Evolutionary conservation across 2,797 vertebrate genomes (phyloP), one percentile per base, ranked within the genome.

Genomic region (Sitta carolinensis): DNA sequence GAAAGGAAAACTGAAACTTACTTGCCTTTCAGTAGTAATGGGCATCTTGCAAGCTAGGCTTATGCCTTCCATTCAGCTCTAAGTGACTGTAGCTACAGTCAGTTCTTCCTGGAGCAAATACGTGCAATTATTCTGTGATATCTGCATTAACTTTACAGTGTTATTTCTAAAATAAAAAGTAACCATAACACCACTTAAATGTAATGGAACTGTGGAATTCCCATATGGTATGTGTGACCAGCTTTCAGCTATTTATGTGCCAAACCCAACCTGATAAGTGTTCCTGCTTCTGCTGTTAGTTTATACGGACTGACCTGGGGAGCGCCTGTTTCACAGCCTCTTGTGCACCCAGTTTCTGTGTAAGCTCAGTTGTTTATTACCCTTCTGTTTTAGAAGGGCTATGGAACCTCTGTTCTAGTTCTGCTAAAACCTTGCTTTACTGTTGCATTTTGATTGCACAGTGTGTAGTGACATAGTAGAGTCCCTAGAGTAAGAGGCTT

Each of bases 1-100:
- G 63, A 92, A 96, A 92, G 34, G 57, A 90, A 95, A 94, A 82
- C 52, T 76, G 81, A 93, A 90, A 84, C 52, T 61, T 82, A 40
- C 11, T 86, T 90, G 29, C 15, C 18, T 36, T 76, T 84, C 29
- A 20, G 18, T 81, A 54, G 54, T 73, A 64, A 62, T 30, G n/a
- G 73, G 29, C 30, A 57, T 64, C n/a, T 72, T 82, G 36, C 40
- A 78, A 84, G 43, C 30, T 59, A 57, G 16, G 13, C 12, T 89
- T 75, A 42, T 2, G 12, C 34, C 12, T 42, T 42, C 11, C 18
- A 5, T 64, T 68, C 26, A 92, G 34, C 55, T 89, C 30, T 38
- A 43, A 2, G 9, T 77, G 43, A 30, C 3, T 67, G 64, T 54
- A 89, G 58, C 34, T 47, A 23, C n/a, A 58, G 18, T 67, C 42